These are phyloP conservation scores for Pagetopsis macropterus DNA, from an alignment of 2,797 vertebrate species.

Conservation along the genomic window DNA sequence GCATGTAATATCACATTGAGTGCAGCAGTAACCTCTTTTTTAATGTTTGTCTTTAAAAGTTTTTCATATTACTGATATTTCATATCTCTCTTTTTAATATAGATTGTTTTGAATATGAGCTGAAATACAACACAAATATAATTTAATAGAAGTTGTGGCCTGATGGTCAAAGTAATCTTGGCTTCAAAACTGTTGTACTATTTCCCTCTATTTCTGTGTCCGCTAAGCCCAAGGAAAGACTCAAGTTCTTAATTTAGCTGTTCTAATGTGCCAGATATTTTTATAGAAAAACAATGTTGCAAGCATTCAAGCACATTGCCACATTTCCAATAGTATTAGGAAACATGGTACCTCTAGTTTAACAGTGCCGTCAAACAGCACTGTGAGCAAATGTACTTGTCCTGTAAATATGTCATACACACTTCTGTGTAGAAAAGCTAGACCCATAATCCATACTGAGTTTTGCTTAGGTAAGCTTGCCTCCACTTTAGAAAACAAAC, in stretches of 20 bases:
- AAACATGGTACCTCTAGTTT: slow-evolving; percentile 14
- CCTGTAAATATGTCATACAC: slow-evolving; percentile 27
- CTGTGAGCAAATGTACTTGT: slow-evolving; percentile 10
- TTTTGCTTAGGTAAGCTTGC: slow-evolving; percentile 75
- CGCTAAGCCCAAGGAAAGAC: neutral
- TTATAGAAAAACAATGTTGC: neutral
- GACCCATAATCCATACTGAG: slow-evolving; percentile 60
- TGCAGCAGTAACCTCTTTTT: neutral
- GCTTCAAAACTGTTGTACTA: neutral
- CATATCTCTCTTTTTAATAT: neutral
- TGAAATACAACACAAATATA: neutral
- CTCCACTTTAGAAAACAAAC: slow-evolving; percentile 74
- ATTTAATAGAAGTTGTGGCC: neutral
- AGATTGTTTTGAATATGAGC: neutral
- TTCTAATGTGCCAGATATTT: neutral
- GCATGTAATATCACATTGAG: neutral
- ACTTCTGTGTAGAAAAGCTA: slow-evolving; percentile 36
- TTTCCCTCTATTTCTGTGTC: neutral
- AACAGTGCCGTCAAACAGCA: slow-evolving; percentile 20
- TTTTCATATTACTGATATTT: neutral
- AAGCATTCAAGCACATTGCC: neutral
- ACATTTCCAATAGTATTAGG: slow-evolving; percentile 2
- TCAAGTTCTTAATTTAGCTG: neutral
- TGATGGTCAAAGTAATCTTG: neutral
- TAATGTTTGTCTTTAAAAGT: neutral